Base-by-base conservation (phyloP, 1,140 invertebrate species). In the Leptinotarsa defecta region DNA sequence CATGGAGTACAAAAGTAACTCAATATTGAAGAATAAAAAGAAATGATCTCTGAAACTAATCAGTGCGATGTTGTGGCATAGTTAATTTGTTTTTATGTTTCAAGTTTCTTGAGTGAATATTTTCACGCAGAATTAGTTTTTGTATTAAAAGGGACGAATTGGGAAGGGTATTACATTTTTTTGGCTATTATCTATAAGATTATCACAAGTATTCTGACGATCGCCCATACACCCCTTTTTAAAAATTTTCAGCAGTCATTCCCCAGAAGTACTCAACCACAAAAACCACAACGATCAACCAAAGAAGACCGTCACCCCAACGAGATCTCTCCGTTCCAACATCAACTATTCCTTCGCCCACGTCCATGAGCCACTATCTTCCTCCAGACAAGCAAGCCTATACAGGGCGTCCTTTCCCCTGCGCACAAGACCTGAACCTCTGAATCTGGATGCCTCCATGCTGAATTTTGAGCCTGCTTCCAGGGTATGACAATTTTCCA, bases 391-490 rank as follows among this genome's bases (percentile, higher is more conserved):
- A 17, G 70, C 78, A 3, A 83, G 81, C 63, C 71, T 82, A 8
- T 84, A 82, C 74, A 80, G 79, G 52, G 79, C 81, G 48, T 76
- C 80, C 4, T 76, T 84, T 15, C 74, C 78, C 13, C 65, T 77
- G 11, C 73, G 83, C n/a, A 75, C 82, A 2, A 76, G 81, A 68
- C 81, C 81, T 11, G 84, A 84, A 74, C 78, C 81, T 11, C 69
- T 84, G 15, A 76, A 83, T 68, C 57, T 85, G 24, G 85, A 85
- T 67, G 78, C 83, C 13, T 77, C 81, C 43, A 79, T 83, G 17
- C 69, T 85, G 70, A 84, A 85, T 57, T 84, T 80, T 63, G 83
- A 86, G 71, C 81, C 83, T 13, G 81, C 88, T 11, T 87, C 86
- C 75, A 83, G 91, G 68, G 90, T 57, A 57, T 43, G 52, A 19